Base-by-base conservation (phyloP, 2,113 vertebrate genomes). In the Mobula birostris region DNA sequence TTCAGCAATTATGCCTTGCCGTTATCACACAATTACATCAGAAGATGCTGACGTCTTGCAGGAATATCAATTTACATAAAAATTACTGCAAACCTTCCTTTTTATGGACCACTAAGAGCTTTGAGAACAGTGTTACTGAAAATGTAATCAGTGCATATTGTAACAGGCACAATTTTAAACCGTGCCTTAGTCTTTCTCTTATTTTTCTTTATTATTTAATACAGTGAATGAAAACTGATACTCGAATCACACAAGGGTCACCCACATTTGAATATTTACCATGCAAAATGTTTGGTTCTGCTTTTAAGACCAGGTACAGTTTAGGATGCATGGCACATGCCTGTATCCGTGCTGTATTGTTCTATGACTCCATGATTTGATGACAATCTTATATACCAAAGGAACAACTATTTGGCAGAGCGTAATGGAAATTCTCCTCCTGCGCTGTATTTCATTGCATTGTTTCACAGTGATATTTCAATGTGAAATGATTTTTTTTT, bases 381-480 rank as follows among this genome's bases (percentile, higher is more conserved):
- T 48, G 48, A 48, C 98, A 98, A 98, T 97, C 97, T 96, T 97
- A 97, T 97, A 97, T 97, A 97, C 96, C 96, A 94, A 95, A 97
- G 96, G 97, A 96, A 97, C 95, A 97, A 97, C 97, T 98, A 97
- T 97, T 98, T 97, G 97, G 96, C 95, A 88, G 96, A 96, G 95
- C 97, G 97, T 97, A 97, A 97, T 97, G 97, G 96, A 97, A 97
- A 97, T 96, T 96, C 96, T 97, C 97, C 97, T 96, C 96, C 97
- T 97, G 97, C 97, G 97, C 97, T 97, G 97, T 97, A 97, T 97
- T 97, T 98, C 97, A 97, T 98, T 97, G 97, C 96, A 97, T 96
- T 97, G 97, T 96, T 98, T 97, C 97, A 97, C 95, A 95, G 97
- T 96, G 97, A 98, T 97, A 97, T 98, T 98, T 98, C 97, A 98